Conservation (phyloP, 2,888 invertebrate genomes). For the Tanypteryx hageni region DNA sequence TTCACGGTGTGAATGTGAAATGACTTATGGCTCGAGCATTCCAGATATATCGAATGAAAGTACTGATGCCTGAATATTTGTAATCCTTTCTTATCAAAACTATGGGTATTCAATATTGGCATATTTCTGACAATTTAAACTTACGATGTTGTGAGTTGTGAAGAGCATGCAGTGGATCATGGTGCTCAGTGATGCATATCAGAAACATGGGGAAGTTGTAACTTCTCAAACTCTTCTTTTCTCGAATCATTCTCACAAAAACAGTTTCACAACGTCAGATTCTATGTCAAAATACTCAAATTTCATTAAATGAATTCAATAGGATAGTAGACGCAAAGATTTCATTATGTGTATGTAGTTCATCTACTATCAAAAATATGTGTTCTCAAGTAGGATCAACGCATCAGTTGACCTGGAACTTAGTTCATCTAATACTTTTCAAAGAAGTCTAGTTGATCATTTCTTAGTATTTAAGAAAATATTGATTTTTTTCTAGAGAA, state of each 20-base stretch:
- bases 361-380: conserved; percentile 26
- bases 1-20: background rate
- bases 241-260: conserved; percentile 8
- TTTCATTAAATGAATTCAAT: conserved; percentile 47
- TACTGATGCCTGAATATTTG: background rate
- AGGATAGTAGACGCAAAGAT: conserved; percentile 38
- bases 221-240: conserved; percentile 6
- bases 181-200: conserved; percentile 56
- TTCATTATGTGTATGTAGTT: conserved; percentile 52
- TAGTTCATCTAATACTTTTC: conserved; percentile 39
- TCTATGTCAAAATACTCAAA: conserved; percentile 41
- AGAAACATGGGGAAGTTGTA: conserved; percentile 33
- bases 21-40: conserved; percentile 14
- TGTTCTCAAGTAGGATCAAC: conserved; percentile 4
- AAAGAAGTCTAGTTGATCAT: conserved; percentile 43
- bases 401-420: background rate
- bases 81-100: background rate
- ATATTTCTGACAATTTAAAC: background rate
- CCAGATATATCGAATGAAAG: background rate
- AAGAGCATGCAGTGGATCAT: background rate
- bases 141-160: background rate
- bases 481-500: conserved; percentile 54
- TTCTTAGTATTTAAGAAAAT: conserved; percentile 58
- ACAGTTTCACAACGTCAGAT: background rate
- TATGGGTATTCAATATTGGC: background rate